A percentile compares a stretch with the other conserved stretches of the same genome.
These are phyloP conservation scores for Allobates femoralis DNA, from an alignment of 2,797 vertebrate species.

Conservation along the genomic window DNA sequence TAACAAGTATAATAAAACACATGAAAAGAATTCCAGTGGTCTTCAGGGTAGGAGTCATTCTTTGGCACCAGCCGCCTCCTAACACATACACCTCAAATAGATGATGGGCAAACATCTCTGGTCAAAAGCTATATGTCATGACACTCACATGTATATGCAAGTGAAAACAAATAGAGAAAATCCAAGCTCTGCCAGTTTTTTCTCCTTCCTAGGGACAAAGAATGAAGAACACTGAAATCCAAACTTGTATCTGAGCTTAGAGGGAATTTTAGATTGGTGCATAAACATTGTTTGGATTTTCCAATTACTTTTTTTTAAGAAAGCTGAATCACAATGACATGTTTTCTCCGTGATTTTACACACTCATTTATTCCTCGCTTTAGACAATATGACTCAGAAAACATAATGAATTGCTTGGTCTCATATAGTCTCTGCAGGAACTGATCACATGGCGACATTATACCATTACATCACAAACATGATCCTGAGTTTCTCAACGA, in stretches of 20 bases:
- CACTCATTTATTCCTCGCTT: not conserved
- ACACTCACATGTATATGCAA: too few relatives aligned
- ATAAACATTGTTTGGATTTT: not conserved
- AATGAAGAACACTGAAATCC: not conserved
- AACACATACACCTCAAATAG: too few relatives aligned
- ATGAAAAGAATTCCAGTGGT: too few relatives aligned
- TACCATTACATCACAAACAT: not conserved
- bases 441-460: not conserved
- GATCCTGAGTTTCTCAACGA: not conserved
- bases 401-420: not conserved
- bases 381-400: not conserved
- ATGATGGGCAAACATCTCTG: too few relatives aligned
- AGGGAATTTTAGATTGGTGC: not conserved
- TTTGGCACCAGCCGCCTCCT: too few relatives aligned
- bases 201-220: too few relatives aligned
- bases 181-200: too few relatives aligned
- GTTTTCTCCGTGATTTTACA: not conserved
- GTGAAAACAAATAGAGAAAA: too few relatives aligned
- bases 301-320: not conserved
- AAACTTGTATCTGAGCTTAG: not conserved
- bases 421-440: not conserved
- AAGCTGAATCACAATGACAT: not conserved
- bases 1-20: too few relatives aligned
- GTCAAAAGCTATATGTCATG: too few relatives aligned
- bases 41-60: too few relatives aligned